Evolutionary conservation across 2,113 vertebrate genomes (phyloP).

Genomic region (Columbina picui): DNA sequence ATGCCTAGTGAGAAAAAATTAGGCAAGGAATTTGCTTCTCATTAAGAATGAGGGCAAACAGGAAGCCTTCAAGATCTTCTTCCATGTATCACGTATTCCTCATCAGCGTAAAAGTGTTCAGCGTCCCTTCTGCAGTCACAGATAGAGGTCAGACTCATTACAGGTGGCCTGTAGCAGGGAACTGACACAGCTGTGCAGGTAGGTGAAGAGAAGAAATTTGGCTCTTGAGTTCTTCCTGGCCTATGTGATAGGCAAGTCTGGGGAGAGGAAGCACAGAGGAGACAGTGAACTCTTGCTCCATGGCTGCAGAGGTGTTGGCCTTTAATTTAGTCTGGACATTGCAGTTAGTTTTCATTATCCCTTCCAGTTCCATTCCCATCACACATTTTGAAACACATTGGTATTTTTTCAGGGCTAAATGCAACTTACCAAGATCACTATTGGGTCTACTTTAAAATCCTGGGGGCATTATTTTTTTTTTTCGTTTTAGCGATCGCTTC

Average conservation of each 20-base stretch:
- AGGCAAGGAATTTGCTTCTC: not conserved
- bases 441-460: not conserved
- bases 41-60: not conserved
- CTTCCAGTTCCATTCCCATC: not conserved
- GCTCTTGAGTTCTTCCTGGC: not conserved
- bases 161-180: not conserved
- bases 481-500: not conserved
- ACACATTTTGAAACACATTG: not conserved
- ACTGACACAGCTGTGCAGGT: not conserved
- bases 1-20: not conserved
- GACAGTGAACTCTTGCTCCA: not conserved
- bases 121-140: not conserved
- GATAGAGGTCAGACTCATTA: not conserved
- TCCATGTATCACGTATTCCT: not conserved
- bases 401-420: not conserved
- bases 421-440: not conserved
- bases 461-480: not conserved
- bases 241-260: not conserved
- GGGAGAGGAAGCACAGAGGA: not conserved
- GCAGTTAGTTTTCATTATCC: not conserved
- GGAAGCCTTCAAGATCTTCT: not conserved
- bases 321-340: not conserved
- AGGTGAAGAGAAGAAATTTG: not conserved
- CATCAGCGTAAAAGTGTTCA: not conserved
- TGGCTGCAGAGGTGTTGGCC: not conserved